These are phyloP conservation scores for Lymantria dispar DNA, from an alignment of 2,888 invertebrate genomes.

Conservation along the genomic window DNA sequence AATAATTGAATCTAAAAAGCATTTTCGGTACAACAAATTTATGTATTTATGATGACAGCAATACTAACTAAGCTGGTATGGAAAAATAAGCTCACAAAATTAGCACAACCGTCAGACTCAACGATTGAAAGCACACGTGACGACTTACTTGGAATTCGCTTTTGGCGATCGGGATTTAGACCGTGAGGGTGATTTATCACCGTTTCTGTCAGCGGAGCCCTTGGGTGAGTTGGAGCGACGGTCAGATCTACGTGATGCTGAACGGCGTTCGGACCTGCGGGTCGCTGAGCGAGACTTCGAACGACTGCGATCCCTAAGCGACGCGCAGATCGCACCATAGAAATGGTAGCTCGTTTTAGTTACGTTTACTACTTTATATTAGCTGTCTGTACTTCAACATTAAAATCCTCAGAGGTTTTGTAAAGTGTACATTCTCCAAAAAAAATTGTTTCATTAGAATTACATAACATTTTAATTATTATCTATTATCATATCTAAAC, in stretches of 20 bases:
- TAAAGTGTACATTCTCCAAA: no score
- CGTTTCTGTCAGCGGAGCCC: constrained; percentile 44
- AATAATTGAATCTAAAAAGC: no score
- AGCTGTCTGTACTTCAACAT: no score
- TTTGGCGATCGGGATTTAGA: constrained; percentile 79
- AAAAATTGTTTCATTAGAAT: no score
- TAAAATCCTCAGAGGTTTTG: no score
- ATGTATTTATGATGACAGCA: no score
- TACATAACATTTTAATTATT: no score
- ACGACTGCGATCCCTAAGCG: constrained; percentile 67
- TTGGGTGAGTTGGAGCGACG: constrained; percentile 32
- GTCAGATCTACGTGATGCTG: constrained; percentile 33
- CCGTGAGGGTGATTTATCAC: constrained; percentile 49
- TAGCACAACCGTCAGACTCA: constrained; percentile 45
- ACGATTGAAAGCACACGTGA: constrained; percentile 55
- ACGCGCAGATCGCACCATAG: constrained; percentile 34
- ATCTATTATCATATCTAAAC: no score
- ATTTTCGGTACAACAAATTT: no score
- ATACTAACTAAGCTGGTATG: not conserved
- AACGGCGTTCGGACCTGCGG: constrained; percentile 50
- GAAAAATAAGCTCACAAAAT: constrained; percentile 44
- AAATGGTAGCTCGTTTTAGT: constrained; percentile 35
- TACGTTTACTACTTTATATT: constrained; percentile 17
- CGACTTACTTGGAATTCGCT: constrained; percentile 61
- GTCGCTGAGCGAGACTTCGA: constrained; percentile 60